A percentile compares a stretch with the other conserved stretches of the same genome.
Evolutionary conservation across 2,797 vertebrate species (phyloP).

Genomic region (Falco concolor): DNA sequence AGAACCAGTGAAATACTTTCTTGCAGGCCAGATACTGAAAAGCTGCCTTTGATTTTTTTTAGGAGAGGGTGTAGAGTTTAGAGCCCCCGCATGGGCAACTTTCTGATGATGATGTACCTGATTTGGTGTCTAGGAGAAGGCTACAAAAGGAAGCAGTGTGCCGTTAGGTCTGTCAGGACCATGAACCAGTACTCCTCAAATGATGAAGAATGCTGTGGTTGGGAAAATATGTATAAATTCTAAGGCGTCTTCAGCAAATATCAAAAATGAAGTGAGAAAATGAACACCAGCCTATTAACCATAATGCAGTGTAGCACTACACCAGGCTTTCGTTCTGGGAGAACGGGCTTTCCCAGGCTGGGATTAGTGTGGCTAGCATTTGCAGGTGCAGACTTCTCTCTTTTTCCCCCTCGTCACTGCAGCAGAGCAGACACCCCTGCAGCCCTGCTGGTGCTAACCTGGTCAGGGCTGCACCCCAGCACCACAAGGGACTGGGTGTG

Average conservation of each 20-base stretch:
- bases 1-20: background rate
- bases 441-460: background rate
- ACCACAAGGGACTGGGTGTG: fast-evolving
- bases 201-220: background rate
- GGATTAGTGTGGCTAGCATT: background rate
- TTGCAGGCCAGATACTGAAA: background rate
- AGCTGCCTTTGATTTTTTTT: background rate
- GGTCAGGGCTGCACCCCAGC: background rate
- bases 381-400: background rate
- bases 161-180: background rate
- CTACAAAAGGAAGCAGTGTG: background rate
- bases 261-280: background rate
- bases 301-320: background rate
- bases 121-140: background rate
- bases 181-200: background rate
- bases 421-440: background rate
- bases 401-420: background rate
- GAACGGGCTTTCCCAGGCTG: background rate
- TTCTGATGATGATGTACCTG: background rate
- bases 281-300: background rate
- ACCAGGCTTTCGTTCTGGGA: background rate
- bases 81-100: background rate
- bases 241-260: background rate
- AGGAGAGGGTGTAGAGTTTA: background rate
- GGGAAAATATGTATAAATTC: background rate